Evolutionary conservation across 2,797 vertebrate species (phyloP).

Genomic region (Coracias cyanogaster): DNA sequence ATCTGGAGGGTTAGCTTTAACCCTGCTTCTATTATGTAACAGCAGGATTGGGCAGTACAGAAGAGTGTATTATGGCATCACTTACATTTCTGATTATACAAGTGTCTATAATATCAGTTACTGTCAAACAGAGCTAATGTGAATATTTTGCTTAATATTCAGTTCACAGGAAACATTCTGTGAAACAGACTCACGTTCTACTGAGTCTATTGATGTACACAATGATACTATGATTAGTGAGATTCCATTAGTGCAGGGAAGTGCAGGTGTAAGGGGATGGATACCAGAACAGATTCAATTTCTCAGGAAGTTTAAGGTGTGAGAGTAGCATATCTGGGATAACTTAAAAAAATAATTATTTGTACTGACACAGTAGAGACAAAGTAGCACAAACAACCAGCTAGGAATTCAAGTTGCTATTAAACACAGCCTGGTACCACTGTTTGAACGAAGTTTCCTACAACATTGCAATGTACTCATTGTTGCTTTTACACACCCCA

Average conservation of each 20-base stretch:
- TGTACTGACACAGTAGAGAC: not conserved
- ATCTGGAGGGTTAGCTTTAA: not conserved
- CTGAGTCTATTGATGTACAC: not conserved
- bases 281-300: not conserved
- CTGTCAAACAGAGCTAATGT: not conserved
- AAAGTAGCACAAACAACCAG: not conserved
- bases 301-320: not conserved
- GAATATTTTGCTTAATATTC: not conserved
- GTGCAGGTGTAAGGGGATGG: not conserved
- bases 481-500: not conserved
- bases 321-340: not conserved
- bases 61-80: not conserved
- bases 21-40: not conserved
- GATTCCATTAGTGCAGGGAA: not conserved
- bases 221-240: not conserved
- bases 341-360: not conserved
- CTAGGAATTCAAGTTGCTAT: not conserved
- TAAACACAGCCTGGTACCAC: not conserved
- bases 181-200: not conserved
- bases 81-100: not conserved
- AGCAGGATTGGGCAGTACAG: not conserved
- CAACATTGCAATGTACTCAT: fast-evolving
- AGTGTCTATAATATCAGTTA: not conserved
- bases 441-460: not conserved
- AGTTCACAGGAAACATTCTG: not conserved